A percentile compares a stretch with the other conserved stretches of the same genome.
phyloP scores from a whole-genome alignment of 2,888 invertebrate genomes.

The Rhopalosiphum nymphaeae region DNA sequence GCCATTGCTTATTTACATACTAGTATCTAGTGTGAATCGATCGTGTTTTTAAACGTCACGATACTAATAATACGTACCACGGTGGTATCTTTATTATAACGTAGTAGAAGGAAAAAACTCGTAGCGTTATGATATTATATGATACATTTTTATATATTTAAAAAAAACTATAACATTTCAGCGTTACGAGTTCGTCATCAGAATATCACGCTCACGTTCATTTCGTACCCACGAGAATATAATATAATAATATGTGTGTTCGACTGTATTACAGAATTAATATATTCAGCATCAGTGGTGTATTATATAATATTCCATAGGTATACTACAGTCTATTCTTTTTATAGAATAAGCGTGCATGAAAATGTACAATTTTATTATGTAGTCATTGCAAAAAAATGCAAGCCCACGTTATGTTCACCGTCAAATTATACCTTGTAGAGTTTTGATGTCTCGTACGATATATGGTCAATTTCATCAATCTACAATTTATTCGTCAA shows the following conservation, averaged over 20 bases:
- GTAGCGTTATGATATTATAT: not conserved
- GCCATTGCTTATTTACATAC: not conserved
- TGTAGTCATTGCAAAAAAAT: not conserved
- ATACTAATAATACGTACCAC: not conserved
- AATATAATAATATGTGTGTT: not conserved
- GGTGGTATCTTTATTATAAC: not conserved
- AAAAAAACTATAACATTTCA: not conserved
- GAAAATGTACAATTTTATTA: not conserved
- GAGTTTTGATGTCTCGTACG: not conserved
- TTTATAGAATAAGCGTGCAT: not conserved
- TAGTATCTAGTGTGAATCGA: not conserved
- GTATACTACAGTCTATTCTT: not conserved
- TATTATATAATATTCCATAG: not conserved
- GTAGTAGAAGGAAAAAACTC: not conserved
- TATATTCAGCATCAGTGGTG: not conserved
- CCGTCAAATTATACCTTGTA: not conserved
- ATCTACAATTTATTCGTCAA: constrained; percentile 45
- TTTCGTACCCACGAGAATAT: not conserved
- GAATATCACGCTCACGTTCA: not conserved
- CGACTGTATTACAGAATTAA: not conserved
- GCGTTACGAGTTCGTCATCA: constrained; percentile 28
- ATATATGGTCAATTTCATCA: constrained; percentile 17
- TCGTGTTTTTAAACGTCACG: not conserved
- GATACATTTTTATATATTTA: not conserved
- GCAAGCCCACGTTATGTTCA: not conserved